Evolutionary conservation across 2,113 vertebrate species (phyloP).

Genomic region (Ursus arctos): DNA sequence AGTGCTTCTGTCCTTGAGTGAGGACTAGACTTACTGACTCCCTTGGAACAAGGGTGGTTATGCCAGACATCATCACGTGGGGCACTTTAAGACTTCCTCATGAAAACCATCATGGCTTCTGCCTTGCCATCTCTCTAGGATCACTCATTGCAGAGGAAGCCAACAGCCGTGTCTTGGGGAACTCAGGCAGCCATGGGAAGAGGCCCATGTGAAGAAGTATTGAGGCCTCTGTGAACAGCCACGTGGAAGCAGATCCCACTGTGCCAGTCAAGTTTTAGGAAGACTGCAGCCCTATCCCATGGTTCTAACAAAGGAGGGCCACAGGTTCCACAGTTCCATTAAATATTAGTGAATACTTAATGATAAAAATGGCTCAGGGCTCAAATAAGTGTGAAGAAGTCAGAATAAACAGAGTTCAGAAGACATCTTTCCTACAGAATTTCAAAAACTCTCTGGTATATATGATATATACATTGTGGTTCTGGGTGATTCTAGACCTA

Average conservation of each 20-base stretch:
- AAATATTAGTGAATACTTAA: background rate
- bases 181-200: background rate
- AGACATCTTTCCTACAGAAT: background rate
- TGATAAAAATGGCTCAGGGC: background rate
- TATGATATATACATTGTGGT: background rate
- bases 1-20: background rate
- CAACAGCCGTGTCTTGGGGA: background rate
- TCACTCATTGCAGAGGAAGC: background rate
- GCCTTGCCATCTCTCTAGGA: background rate
- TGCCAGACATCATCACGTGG: background rate
- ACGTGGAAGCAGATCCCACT: background rate
- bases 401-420: background rate
- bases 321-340: background rate
- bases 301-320: background rate
- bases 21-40: background rate
- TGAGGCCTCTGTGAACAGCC: background rate
- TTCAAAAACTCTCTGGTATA: background rate
- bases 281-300: background rate
- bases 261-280: background rate
- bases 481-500: background rate
- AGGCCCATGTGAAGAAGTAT: background rate
- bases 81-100: background rate
- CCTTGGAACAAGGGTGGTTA: background rate
- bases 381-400: background rate
- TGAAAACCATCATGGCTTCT: background rate